These are phyloP conservation scores for Drusus annulatus DNA, from an alignment of 1,140 invertebrate genomes.

Conservation along the genomic window DNA sequence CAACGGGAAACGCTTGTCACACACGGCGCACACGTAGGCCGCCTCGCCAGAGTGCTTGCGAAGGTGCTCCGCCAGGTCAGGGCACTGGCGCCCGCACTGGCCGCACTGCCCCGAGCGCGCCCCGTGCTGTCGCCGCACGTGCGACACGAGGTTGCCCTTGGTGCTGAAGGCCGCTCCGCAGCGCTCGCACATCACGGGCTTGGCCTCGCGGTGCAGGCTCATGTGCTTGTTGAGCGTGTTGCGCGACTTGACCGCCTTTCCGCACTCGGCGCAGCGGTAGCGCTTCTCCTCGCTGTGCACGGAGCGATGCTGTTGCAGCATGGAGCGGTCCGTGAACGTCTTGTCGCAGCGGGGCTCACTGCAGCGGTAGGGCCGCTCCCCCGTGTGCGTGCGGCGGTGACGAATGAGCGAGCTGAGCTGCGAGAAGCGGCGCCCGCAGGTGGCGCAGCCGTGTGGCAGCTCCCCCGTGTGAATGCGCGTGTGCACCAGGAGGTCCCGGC, in stretches of 20 bases:
- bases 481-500: constrained; percentile 62
- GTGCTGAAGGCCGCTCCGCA: constrained; percentile 74
- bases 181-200: constrained; percentile 67
- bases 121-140: constrained; percentile 65
- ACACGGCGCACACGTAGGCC: constrained; percentile 74
- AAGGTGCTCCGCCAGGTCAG: constrained; percentile 72
- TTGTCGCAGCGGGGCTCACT: constrained; percentile 74
- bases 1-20: constrained; percentile 66
- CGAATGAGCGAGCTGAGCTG: constrained; percentile 63
- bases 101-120: constrained; percentile 66
- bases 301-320: constrained; percentile 61
- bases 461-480: constrained; percentile 65
- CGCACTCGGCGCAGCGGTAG: constrained; percentile 63
- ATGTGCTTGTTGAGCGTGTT: constrained; percentile 64
- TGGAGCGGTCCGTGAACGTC: constrained; percentile 70
- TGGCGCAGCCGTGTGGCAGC: constrained; percentile 63
- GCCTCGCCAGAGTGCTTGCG: constrained; percentile 79
- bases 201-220: constrained; percentile 43
- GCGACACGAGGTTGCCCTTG: constrained; percentile 71
- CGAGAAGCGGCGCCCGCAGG: constrained; percentile 62
- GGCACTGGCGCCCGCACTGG: constrained; percentile 65
- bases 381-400: constrained; percentile 84
- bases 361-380: constrained; percentile 79
- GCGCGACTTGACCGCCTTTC: constrained; percentile 63
- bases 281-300: constrained; percentile 63